These are phyloP conservation scores for Plumapathes pennacea DNA, from an alignment of 92 coral and sea anemone genomes.

Conservation along the genomic window DNA sequence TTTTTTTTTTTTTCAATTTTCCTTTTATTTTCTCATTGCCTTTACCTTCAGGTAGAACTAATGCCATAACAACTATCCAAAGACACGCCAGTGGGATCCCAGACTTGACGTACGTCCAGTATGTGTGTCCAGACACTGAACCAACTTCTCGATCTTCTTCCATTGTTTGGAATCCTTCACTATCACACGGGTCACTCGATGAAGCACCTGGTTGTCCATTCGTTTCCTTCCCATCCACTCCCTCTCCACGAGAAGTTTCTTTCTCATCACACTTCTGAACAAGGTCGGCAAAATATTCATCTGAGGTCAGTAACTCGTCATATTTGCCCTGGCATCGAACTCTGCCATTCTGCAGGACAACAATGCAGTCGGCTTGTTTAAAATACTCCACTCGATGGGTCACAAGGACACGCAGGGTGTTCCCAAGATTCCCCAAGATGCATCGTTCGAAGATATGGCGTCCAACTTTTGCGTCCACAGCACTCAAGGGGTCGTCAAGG, in stretches of 20 bases:
- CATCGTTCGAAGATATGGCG: conserved; percentile 4
- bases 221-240: neutral
- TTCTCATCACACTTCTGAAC: too few relatives aligned
- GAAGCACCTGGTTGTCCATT: neutral
- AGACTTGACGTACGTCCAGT: conserved; percentile 2
- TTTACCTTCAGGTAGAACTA: conserved; percentile 8
- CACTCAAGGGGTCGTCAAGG: conserved; percentile 8
- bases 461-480: conserved; percentile 3
- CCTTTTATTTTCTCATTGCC: neutral
- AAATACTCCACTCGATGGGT: neutral
- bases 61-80: neutral
- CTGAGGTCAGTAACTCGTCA: neutral
- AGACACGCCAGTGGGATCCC: neutral
- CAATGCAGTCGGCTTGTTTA: neutral
- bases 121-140: neutral
- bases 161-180: neutral
- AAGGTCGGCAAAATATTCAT: neutral
- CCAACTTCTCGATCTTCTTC: conserved; percentile 8
- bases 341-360: neutral
- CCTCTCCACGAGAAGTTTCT: too few relatives aligned
- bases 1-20: too few relatives aligned
- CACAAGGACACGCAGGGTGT: neutral
- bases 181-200: neutral
- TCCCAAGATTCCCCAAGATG: neutral
- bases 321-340: neutral